These are phyloP conservation scores for Parauchenoglanis ngamensis DNA, from an alignment of 2,797 vertebrate genomes.

Conservation along the genomic window DNA sequence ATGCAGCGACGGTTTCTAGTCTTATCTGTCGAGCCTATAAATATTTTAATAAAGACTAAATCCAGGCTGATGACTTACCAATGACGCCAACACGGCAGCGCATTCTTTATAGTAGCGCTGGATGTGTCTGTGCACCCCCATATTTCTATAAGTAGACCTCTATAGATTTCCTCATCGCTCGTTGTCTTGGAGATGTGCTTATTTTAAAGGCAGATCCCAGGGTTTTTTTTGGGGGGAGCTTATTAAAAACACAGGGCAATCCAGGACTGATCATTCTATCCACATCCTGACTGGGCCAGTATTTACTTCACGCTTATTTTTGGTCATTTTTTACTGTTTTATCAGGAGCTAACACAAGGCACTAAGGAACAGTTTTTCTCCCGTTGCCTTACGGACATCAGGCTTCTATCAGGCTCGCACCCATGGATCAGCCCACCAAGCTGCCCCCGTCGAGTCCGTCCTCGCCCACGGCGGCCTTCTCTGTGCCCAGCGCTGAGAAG, in stretches of 20 bases:
- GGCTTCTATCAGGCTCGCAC: conserved; percentile 56
- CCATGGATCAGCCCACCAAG: conserved; percentile 80
- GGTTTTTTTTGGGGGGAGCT: conserved; percentile 37
- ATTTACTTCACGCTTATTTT: neutral
- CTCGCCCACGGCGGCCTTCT: conserved; percentile 86
- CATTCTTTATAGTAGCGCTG: conserved; percentile 57
- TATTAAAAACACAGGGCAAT: conserved; percentile 50
- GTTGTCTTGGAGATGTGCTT: conserved; percentile 53
- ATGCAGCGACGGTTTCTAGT: conserved; percentile 31
- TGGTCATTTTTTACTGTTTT: neutral
- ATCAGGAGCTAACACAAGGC: conserved; percentile 8
- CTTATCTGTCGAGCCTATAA: conserved; percentile 46
- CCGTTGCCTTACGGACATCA: conserved; percentile 33
- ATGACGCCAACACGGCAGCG: conserved; percentile 74
- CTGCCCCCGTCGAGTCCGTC: conserved; percentile 89
- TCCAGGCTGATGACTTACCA: conserved; percentile 74
- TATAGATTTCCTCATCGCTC: conserved; percentile 42
- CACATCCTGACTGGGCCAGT: conserved; percentile 1
- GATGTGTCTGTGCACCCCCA: conserved; percentile 42
- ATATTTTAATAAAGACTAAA: conserved; percentile 65
- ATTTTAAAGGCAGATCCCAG: conserved; percentile 28
- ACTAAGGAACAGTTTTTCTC: conserved; percentile 20
- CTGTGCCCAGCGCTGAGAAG: conserved; percentile 90
- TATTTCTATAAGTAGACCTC: conserved; percentile 53
- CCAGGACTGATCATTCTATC: conserved; percentile 34